phyloP scores from a whole-genome alignment of 2,888 invertebrate genomes.

The Eledone cirrhosa region DNA sequence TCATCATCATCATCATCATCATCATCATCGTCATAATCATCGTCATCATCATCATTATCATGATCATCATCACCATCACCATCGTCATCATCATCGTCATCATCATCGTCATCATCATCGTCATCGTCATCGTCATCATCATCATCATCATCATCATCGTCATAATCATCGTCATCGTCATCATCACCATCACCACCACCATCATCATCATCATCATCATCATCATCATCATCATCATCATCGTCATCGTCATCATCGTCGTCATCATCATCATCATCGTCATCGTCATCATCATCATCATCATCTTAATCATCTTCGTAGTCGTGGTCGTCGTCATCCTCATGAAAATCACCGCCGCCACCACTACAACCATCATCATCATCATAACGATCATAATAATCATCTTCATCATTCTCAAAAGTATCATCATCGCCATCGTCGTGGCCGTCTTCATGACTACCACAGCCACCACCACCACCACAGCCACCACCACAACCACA shows the following conservation, averaged over 20 bases:
- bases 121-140: not conserved
- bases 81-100: not conserved
- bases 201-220: not conserved
- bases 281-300: not conserved
- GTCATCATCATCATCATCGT: conserved; percentile 2
- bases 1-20: conserved; percentile 6
- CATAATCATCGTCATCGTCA: not conserved
- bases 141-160: conserved; percentile 2
- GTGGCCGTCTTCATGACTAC: too few relatives aligned
- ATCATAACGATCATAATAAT: not conserved
- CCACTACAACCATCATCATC: not conserved
- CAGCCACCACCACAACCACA: too few relatives aligned
- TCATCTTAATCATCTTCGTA: not conserved
- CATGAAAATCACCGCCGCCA: not conserved
- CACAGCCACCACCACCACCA: too few relatives aligned
- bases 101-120: conserved; percentile 2
- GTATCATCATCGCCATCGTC: not conserved
- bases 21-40: conserved; percentile 1
- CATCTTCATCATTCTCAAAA: not conserved
- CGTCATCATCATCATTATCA: not conserved
- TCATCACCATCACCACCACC: not conserved
- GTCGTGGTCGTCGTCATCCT: not conserved
- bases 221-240: not conserved
- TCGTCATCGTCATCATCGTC: not conserved
- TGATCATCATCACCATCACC: not conserved